Evolutionary conservation across 2,888 invertebrate genomes (phyloP).

Genomic region (Phyto melanocephala): DNA sequence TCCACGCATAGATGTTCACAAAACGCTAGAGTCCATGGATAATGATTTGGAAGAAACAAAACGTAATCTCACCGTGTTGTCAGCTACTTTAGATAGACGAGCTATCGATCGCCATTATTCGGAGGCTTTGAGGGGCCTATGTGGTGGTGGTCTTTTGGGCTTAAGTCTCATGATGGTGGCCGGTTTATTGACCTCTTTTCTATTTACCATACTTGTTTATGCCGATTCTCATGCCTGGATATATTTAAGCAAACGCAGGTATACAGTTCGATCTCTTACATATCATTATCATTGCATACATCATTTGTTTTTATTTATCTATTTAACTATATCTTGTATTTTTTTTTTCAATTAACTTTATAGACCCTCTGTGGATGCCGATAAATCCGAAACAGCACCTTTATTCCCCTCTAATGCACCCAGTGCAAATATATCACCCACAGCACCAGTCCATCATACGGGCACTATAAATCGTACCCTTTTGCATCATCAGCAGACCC

Average conservation of each 20-base stretch:
- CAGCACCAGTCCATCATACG: slow-evolving; percentile 73
- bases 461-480: slow-evolving; percentile 79
- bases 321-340: background rate
- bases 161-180: slow-evolving; percentile 92
- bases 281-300: background rate
- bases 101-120: slow-evolving; percentile 90
- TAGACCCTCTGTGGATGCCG: slow-evolving; percentile 75
- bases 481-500: slow-evolving; percentile 77
- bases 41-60: slow-evolving; percentile 77
- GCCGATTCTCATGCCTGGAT: slow-evolving; percentile 98
- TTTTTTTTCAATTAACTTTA: slow-evolving; percentile 30
- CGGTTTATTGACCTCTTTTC: slow-evolving; percentile 91
- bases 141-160: slow-evolving; percentile 90
- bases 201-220: slow-evolving; percentile 94
- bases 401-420: slow-evolving; percentile 78
- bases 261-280: slow-evolving; percentile 66
- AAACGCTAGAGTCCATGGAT: slow-evolving; percentile 76
- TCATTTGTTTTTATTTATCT: background rate
- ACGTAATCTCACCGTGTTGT: slow-evolving; percentile 78
- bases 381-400: slow-evolving; percentile 79
- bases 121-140: slow-evolving; percentile 87
- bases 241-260: slow-evolving; percentile 92
- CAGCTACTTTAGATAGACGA: slow-evolving; percentile 89
- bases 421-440: slow-evolving; percentile 77
- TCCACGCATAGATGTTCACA: slow-evolving; percentile 77